A percentile compares a stretch with the other conserved stretches of the same genome.
phyloP scores from a whole-genome alignment of 2,797 vertebrate genomes.

The Enteromius trimaculatus region DNA sequence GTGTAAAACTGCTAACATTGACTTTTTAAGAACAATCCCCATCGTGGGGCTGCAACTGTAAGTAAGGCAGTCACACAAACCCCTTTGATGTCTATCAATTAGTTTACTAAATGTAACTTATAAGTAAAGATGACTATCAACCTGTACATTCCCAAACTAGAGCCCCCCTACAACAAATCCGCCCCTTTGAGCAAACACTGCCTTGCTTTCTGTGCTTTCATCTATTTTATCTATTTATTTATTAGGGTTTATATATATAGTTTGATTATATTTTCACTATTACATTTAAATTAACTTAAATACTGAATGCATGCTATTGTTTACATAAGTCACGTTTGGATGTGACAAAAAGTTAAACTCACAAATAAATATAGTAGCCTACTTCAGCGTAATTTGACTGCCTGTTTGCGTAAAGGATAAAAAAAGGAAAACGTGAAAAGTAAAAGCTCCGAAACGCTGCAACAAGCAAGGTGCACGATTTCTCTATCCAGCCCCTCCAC shows the following conservation, averaged over 20 bases:
- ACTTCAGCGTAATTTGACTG: neutral
- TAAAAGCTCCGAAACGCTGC: constrained; percentile 31
- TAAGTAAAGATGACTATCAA: constrained; percentile 6
- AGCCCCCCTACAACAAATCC: constrained; percentile 1
- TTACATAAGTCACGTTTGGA: neutral
- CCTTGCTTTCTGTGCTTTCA: neutral
- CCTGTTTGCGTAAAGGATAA: neutral
- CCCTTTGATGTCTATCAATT: neutral
- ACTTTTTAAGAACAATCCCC: neutral
- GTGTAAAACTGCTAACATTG: neutral
- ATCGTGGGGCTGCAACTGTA: neutral
- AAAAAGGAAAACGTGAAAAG: constrained; percentile 5
- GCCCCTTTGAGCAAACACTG: constrained; percentile 10
- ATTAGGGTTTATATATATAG: neutral
- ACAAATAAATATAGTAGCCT: neutral
- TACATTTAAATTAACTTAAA: neutral
- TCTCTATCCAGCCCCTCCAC: constrained; percentile 48
- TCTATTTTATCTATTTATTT: neutral
- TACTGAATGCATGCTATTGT: neutral
- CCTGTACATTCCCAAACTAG: constrained; percentile 34
- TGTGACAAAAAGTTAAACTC: constrained; percentile 20
- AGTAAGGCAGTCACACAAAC: neutral
- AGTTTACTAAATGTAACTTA: neutral
- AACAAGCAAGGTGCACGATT: constrained; percentile 71
- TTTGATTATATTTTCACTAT: too few species aligned